Evolutionary conservation across 2,797 vertebrate species (phyloP).

Genomic region (Sebastes glaucus): DNA sequence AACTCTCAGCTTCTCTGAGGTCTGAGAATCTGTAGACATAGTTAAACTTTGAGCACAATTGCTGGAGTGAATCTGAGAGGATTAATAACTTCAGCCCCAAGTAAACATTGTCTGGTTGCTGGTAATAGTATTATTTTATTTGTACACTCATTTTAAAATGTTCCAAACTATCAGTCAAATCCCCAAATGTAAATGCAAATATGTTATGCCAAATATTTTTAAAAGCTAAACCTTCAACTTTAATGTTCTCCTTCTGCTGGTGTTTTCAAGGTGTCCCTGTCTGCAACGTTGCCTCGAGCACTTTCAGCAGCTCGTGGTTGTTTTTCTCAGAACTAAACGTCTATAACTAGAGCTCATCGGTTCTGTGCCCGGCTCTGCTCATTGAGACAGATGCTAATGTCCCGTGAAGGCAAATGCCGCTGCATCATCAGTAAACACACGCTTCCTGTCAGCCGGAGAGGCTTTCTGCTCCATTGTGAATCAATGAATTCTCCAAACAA

Average conservation of each 20-base stretch:
- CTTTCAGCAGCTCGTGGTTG: slow-evolving; percentile 27
- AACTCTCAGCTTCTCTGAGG: neutral
- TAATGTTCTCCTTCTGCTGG: neutral
- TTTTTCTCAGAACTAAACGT: slow-evolving; percentile 58
- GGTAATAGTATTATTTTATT: neutral
- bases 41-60: neutral
- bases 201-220: neutral
- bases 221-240: slow-evolving; percentile 11
- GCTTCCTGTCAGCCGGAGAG: slow-evolving; percentile 58
- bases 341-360: slow-evolving; percentile 61
- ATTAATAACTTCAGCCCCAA: neutral
- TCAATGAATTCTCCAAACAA: slow-evolving; percentile 70
- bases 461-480: slow-evolving; percentile 54
- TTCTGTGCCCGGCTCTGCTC: slow-evolving; percentile 47
- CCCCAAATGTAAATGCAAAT: slow-evolving; percentile 2
- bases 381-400: slow-evolving; percentile 75
- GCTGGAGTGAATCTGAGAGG: neutral
- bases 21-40: neutral
- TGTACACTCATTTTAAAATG: neutral
- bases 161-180: neutral
- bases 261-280: slow-evolving; percentile 11
- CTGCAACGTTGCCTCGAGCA: neutral
- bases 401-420: slow-evolving; percentile 71
- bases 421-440: slow-evolving; percentile 76
- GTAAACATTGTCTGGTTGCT: neutral